Percentiles rank a stretch among this genome's conserved stretches.
Conservation (phyloP, 1,140 invertebrate species). For the Mactra quadrangularis region DNA sequence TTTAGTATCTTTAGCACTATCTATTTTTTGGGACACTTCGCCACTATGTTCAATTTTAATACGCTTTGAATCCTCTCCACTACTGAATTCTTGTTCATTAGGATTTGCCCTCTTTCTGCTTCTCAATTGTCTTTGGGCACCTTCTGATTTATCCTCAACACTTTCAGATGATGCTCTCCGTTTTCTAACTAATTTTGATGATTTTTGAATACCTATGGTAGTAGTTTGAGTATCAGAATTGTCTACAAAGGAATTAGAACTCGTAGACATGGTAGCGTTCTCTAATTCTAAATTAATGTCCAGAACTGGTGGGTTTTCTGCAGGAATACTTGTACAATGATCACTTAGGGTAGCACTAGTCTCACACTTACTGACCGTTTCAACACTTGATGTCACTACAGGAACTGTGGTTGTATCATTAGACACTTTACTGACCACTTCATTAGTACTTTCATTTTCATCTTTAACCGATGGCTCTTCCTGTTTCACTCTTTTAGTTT, state of each 20-base stretch:
- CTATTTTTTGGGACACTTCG: conserved; percentile 23
- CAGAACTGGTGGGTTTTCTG: not conserved
- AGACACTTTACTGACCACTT: not conserved
- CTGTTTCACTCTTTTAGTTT: not conserved
- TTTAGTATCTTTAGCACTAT: conserved; percentile 43
- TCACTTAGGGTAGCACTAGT: not conserved
- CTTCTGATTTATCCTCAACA: conserved; percentile 40
- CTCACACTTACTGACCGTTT: not conserved
- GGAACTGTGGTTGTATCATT: not conserved
- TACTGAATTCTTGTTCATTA: conserved; percentile 10
- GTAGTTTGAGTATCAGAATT: not conserved
- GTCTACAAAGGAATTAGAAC: conserved; percentile 27
- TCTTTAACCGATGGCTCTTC: not conserved
- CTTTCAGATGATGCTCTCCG: conserved; percentile 50
- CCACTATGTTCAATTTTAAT: conserved; percentile 33
- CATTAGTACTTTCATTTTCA: not conserved
- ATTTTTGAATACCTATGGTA: conserved; percentile 2
- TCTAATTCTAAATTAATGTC: not conserved
- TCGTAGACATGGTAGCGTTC: not conserved
- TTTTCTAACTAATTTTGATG: conserved; percentile 42
- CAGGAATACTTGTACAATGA: no score
- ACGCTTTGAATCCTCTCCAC: conserved; percentile 34
- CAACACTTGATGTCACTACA: not conserved
- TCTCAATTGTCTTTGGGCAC: conserved; percentile 39
- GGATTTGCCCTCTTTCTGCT: conserved; percentile 55